A percentile compares a stretch with the other conserved stretches of the same genome.
Evolutionary conservation across 2,888 invertebrate species (phyloP).

Genomic region (Aelia acuminata): DNA sequence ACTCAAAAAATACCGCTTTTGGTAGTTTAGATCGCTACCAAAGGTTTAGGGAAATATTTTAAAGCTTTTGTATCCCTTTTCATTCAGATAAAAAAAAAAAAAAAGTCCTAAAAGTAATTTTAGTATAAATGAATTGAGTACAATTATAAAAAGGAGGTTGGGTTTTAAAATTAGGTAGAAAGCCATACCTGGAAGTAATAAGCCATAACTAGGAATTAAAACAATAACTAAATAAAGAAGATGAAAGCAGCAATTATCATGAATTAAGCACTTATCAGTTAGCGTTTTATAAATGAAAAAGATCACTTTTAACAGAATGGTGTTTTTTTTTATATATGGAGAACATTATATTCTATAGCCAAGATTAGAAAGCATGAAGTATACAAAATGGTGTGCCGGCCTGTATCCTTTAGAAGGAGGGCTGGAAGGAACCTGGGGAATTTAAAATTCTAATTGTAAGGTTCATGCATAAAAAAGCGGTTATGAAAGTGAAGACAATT

Average conservation of each 20-base stretch:
- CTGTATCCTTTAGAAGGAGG: neutral
- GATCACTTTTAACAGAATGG: neutral
- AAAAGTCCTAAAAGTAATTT: too few species aligned
- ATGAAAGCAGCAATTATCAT: neutral
- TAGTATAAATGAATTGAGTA: too few species aligned
- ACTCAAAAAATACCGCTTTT: too few species aligned
- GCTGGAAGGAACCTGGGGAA: conserved; percentile 1
- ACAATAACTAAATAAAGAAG: neutral
- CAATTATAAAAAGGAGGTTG: too few species aligned
- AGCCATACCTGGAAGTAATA: neutral
- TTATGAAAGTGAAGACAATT: conserved; percentile 52
- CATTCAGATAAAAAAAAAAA: too few species aligned
- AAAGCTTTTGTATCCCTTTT: too few species aligned
- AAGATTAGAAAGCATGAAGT: conserved; percentile 27
- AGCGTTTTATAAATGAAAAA: neutral
- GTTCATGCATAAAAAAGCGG: conserved; percentile 52
- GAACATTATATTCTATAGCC: neutral
- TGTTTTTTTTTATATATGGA: neutral
- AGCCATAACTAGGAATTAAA: neutral
- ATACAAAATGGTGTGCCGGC: neutral
- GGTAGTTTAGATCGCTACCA: too few species aligned
- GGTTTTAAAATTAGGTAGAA: neutral
- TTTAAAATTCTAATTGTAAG: conserved; percentile 57
- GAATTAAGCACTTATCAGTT: neutral
- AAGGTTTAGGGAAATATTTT: too few species aligned